Base-by-base conservation (phyloP, 2,797 vertebrate genomes). In the Bradypodion ventrale region DNA sequence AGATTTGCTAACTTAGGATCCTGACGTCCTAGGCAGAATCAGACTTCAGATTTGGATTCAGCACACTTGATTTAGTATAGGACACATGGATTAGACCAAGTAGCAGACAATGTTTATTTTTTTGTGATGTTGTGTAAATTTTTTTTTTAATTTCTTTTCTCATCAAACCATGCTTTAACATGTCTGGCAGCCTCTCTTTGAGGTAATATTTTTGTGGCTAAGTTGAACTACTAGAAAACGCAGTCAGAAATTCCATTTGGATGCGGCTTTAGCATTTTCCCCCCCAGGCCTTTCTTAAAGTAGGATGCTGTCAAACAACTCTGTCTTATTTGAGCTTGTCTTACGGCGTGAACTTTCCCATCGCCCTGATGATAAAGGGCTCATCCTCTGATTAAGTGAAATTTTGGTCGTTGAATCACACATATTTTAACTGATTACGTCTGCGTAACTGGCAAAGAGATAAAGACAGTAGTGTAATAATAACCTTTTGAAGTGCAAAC, bases 231-330 rank as follows among this genome's bases (percentile, higher is more conserved):
- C 1, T 82, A 90, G 89, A 86, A 92, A 87, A 89, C 8, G 59
- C 37, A 79, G 87, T 59, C 73, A 84, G n/a, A n/a, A n/a, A n/a
- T n/a, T n/a, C n/a, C n/a, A n/a, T n/a, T 93, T 85, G 29, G 86
- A 78, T 12, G 12, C 68, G 12, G 66, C 78, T 91, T 85, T 52
- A n/a, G 80, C 68, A 29, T 88, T 75, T n/a, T n/a, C n/a, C n/a
- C 52, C 84, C 87, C 80, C 69, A 0, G 0, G 46, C 32, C 70
- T 82, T 83, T n/a, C n/a, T n/a, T n/a, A n/a, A n/a, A n/a, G n/a
- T n/a, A n/a, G n/a, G n/a, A n/a, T n/a, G n/a, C n/a, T n/a, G n/a
- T n/a, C n/a, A n/a, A n/a, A n/a, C n/a, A n/a, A n/a, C n/a, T n/a
- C n/a, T 72, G 1, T 70, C 0, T 80, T 75, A 60, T 40, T 76